These are phyloP conservation scores for Numenius phaeopus DNA, from an alignment of 2,797 vertebrate species.

Conservation along the genomic window DNA sequence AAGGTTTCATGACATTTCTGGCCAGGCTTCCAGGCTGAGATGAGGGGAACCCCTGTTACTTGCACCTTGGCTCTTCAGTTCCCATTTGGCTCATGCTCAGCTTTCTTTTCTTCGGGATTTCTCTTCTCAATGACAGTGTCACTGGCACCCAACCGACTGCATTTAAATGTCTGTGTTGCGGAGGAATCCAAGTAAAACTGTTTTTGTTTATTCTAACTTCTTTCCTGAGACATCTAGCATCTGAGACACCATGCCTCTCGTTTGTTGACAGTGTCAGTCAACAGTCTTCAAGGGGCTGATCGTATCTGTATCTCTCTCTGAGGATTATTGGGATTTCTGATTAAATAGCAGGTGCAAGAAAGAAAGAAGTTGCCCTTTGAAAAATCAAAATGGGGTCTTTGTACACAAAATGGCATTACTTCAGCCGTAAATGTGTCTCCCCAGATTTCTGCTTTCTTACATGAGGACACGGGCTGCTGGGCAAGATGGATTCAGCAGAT, in stretches of 20 bases:
- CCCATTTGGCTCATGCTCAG: neutral
- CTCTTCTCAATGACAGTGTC: neutral
- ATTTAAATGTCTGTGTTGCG: neutral
- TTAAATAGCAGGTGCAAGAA: neutral
- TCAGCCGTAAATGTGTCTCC: fast-evolving
- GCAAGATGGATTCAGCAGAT: neutral
- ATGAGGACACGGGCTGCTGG: neutral
- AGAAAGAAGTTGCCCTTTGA: neutral
- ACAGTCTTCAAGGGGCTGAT: neutral
- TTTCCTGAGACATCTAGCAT: conserved; percentile 19
- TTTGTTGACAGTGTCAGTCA: neutral
- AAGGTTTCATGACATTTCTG: neutral
- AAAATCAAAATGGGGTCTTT: neutral
- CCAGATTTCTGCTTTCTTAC: neutral
- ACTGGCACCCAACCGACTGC: neutral
- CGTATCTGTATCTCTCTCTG: neutral
- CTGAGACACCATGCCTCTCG: neutral
- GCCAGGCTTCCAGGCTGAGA: neutral
- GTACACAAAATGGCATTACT: neutral
- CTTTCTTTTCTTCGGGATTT: neutral
- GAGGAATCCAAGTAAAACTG: neutral
- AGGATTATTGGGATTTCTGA: neutral
- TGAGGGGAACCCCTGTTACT: neutral
- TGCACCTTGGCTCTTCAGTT: neutral
- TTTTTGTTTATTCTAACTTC: neutral